phyloP scores from a whole-genome alignment of 2,797 vertebrate species.

The Pantherophis vulpinus region DNA sequence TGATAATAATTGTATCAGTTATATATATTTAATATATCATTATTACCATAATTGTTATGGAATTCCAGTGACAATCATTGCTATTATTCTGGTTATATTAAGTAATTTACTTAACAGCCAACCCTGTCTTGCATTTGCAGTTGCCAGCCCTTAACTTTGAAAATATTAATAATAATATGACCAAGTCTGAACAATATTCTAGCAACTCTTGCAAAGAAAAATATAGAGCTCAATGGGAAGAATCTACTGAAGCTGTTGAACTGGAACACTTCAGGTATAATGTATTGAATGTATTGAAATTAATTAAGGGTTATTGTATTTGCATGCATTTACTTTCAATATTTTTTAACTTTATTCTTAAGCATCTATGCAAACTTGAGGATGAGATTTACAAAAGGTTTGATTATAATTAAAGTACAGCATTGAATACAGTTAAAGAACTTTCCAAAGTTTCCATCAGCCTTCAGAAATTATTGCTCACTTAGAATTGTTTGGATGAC shows the following conservation, averaged over 20 bases:
- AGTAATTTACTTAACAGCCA: not conserved
- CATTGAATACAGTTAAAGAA: not conserved
- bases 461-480: not conserved
- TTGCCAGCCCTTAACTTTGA: conserved; percentile 68
- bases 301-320: not conserved
- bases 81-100: conserved; percentile 4
- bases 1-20: not conserved
- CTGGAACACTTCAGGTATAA: conserved; percentile 87
- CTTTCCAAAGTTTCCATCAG: not conserved
- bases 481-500: not conserved
- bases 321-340: not conserved
- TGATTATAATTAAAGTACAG: not conserved
- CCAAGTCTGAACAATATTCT: conserved; percentile 59
- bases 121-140: conserved; percentile 63
- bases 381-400: not conserved
- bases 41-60: not conserved
- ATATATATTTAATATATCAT: not conserved
- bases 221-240: conserved; percentile 59
- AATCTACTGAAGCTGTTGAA: conserved; percentile 76
- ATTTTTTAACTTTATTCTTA: not conserved
- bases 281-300: not conserved
- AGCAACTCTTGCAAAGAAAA: conserved; percentile 57
- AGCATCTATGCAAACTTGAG: not conserved
- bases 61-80: conserved; percentile 18
- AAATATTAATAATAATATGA: conserved; percentile 55